These are phyloP conservation scores for Alectoris magna DNA, from an alignment of 2,797 vertebrate genomes.

Conservation along the genomic window DNA sequence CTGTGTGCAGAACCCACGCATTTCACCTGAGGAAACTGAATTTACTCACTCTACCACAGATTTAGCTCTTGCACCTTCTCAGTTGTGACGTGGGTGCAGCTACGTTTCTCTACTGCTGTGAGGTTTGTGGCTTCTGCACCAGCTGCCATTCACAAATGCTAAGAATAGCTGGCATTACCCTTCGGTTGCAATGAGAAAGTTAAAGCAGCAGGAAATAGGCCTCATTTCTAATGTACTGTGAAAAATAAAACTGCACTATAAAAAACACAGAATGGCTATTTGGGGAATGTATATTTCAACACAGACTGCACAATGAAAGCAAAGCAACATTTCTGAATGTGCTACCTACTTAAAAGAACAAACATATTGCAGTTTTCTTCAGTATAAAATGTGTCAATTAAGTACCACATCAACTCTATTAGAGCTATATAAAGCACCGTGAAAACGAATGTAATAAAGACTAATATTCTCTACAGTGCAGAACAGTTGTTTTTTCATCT, in stretches of 20 bases:
- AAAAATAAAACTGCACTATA: neutral
- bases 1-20: neutral
- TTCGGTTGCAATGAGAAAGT: neutral
- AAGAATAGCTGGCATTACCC: neutral
- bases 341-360: neutral
- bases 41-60: neutral
- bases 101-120: accelerated
- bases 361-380: neutral
- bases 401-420: neutral
- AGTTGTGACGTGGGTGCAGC: neutral
- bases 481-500: constrained; percentile 9
- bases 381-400: neutral
- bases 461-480: neutral
- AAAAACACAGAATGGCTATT: neutral
- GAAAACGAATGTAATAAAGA: neutral
- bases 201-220: neutral
- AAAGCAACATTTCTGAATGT: neutral
- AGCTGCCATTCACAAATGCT: neutral
- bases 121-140: neutral
- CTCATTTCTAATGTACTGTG: neutral
- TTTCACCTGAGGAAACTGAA: neutral
- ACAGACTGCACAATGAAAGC: neutral
- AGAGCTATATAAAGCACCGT: neutral
- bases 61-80: neutral
- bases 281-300: neutral